Base-by-base conservation (phyloP, 1,140 invertebrate species). In the Leptinotarsa undecemlineata region DNA sequence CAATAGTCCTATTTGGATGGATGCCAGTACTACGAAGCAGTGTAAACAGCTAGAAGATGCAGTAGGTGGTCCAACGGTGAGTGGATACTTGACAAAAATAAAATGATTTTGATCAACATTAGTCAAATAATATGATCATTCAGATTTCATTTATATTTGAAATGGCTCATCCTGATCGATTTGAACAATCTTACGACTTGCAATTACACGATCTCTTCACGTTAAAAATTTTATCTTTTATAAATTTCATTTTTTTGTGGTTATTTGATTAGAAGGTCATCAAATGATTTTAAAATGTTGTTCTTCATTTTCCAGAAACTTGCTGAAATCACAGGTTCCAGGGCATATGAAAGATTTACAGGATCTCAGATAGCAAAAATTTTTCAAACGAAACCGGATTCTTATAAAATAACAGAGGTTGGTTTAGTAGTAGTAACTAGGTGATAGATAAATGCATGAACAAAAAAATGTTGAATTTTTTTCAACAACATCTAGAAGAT, bases 1-100 rank as follows among this genome's bases (percentile, higher is more conserved):
- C 1, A 89, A 95, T 71, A 95, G 95, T n/a, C 97, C 97, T 0
- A 91, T 98, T 42, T 99, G 97, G 97, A 97, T 98, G 96, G 97
- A 99, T 85, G 93, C 93, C 0, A 97, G 95, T 76, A 98, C 97
- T 0, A 90, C 88, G 0, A 86, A 89, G 62, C 91, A 98, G 79
- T 98, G 97, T 84, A 84, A 87, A 62, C 85, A 91, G 72, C 84
- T 98, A 60, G 96, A 98, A 85, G 88, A 92, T 48, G 88, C 88
- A 62, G 88, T 96, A 20, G 96, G 96, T 26, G 95, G 96, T 5
- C 86, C 93, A 71, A 87, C 90, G 85, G 92, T 92, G 84, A 81
- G 62, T 67, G 5, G 15, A 17, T 21, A 64, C 23, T 33, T 33
- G 19, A 61, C 60, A 61, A 69, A 73, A 72, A 11, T 68, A 70